These are phyloP conservation scores for Anguilla obscura DNA, from an alignment of 2,797 vertebrate genomes.

Conservation along the genomic window DNA sequence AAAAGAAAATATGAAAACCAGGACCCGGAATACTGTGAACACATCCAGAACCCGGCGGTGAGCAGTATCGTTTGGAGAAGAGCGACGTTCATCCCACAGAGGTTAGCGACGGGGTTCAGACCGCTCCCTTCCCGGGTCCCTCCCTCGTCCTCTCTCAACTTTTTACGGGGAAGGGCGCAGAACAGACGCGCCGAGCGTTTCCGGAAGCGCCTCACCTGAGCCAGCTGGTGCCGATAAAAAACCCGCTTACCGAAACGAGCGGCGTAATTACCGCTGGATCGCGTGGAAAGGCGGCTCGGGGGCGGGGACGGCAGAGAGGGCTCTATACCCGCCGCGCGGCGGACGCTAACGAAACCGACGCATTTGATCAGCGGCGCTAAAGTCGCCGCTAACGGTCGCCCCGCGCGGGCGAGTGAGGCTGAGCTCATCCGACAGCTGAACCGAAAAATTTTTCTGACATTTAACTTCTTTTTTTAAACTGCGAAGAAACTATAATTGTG, in stretches of 20 bases:
- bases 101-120: not conserved
- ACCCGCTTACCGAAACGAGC: conserved; percentile 76
- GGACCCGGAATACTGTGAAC: not conserved
- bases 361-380: not conserved
- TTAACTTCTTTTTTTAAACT: not conserved
- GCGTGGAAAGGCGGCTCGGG: conserved; percentile 66
- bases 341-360: not conserved
- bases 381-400: not conserved
- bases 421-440: not conserved
- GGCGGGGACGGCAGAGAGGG: conserved; percentile 63
- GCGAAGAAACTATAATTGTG: not conserved
- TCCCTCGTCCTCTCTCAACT: not conserved
- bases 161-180: not conserved
- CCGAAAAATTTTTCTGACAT: not conserved
- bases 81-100: not conserved
- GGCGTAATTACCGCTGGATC: conserved; percentile 73
- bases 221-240: conserved; percentile 78
- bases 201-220: conserved; percentile 67
- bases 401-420: not conserved
- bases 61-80: not conserved
- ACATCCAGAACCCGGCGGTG: not conserved
- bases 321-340: not conserved
- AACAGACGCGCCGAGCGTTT: conserved; percentile 22
- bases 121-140: not conserved
- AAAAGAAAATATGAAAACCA: not conserved